Conservation (phyloP, 2,797 vertebrate species). For the Synanceia verrucosa region DNA sequence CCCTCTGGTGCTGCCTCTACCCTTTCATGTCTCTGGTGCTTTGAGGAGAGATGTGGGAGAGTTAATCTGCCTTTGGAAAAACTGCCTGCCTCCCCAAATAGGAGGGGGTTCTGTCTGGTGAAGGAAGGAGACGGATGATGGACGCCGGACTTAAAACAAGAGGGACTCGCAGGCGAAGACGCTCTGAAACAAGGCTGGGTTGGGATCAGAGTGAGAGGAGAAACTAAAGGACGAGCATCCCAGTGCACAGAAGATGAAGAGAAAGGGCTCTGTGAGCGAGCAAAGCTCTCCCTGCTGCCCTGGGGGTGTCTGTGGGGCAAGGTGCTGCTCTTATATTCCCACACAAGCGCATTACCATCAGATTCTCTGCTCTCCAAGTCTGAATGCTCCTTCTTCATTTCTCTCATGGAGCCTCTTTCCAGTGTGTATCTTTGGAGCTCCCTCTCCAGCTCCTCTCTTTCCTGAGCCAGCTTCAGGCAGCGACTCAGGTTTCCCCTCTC, state of each 20-base stretch:
- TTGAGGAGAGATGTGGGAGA: slow-evolving; percentile 61
- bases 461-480: slow-evolving; percentile 80
- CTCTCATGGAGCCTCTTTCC: slow-evolving; percentile 43
- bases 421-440: slow-evolving; percentile 75
- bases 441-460: slow-evolving; percentile 81
- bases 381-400: slow-evolving; percentile 12
- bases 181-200: not conserved
- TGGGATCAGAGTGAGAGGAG: slow-evolving; percentile 52
- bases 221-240: slow-evolving; percentile 60
- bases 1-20: slow-evolving; percentile 47
- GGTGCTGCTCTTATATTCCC: slow-evolving; percentile 66
- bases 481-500: slow-evolving; percentile 82
- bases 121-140: slow-evolving; percentile 18
- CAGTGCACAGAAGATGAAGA: slow-evolving; percentile 67
- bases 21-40: slow-evolving; percentile 59
- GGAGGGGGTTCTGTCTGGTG: slow-evolving; percentile 25
- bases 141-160: slow-evolving; percentile 21
- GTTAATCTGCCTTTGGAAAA: slow-evolving; percentile 55
- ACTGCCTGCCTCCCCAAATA: slow-evolving; percentile 24
- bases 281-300: slow-evolving; percentile 35
- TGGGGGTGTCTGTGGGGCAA: slow-evolving; percentile 57
- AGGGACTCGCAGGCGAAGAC: slow-evolving; percentile 28
- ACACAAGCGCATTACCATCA: slow-evolving; percentile 31
- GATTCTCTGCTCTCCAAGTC: slow-evolving; percentile 5
- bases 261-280: slow-evolving; percentile 47